phyloP scores from a whole-genome alignment of 2,113 vertebrate species.

The Corythoichthys haematopterus region DNA sequence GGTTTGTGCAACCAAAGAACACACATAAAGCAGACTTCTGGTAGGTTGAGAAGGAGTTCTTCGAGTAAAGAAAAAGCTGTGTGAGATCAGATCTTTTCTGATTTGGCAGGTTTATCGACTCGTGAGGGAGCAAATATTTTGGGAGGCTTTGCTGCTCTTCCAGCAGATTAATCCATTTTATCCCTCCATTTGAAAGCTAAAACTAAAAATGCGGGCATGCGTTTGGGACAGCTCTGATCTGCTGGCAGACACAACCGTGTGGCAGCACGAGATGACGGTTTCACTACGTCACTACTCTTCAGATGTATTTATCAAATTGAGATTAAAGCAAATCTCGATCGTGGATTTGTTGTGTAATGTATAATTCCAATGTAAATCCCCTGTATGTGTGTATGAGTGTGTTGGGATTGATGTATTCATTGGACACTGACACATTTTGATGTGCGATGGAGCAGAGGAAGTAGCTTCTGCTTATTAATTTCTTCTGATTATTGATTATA shows the following conservation, averaged over 20 bases:
- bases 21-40: background rate
- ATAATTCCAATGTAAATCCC: conserved; percentile 49
- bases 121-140: background rate
- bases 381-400: conserved; percentile 1
- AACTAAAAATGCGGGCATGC: background rate
- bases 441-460: background rate
- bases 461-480: background rate
- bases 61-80: background rate
- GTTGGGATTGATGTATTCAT: background rate
- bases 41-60: background rate
- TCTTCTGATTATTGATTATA: background rate
- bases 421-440: background rate
- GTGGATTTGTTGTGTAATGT: conserved; percentile 63
- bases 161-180: conserved; percentile 39
- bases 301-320: conserved; percentile 32
- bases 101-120: background rate
- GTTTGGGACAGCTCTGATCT: conserved; percentile 1
- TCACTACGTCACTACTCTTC: conserved; percentile 9
- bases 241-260: background rate
- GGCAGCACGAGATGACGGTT: conserved; percentile 11
- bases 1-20: conserved; percentile 59
- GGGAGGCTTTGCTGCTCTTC: conserved; percentile 1
- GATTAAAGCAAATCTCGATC: conserved; percentile 51
- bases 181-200: conserved; percentile 13
- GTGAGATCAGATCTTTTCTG: background rate